Evolutionary conservation across 2,797 vertebrate genomes (phyloP), one percentile per base, ranked within the genome.

Genomic region (Labroides dimidiatus): DNA sequence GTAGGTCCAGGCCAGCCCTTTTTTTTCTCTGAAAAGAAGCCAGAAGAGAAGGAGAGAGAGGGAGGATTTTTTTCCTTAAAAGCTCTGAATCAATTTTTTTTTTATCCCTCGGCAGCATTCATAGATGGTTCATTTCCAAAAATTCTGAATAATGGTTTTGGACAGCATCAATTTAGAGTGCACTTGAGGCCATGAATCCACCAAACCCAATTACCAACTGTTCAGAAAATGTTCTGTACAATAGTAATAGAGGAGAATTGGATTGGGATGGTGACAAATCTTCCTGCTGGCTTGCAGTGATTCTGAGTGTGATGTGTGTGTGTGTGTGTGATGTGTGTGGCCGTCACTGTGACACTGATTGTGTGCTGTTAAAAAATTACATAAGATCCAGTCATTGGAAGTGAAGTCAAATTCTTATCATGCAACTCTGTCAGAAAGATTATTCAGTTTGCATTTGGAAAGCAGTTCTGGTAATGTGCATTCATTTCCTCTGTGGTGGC

Each of bases 131-230:
- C 74, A 84, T 82, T 89, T 84, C 69, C 67, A 78, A 58, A 78
- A 66, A 80, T 81, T 86, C 50, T 64, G 63, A 90, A 77, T 84
- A 85, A 86, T 86, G 70, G 78, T 69, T 78, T 79, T 81, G 77
- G 84, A 85, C 82, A 56, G 78, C 60, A 66, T 77, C 77, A 75
- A 72, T 70, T 77, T 67, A 87, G 72, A 85, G 63, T 43, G 33
- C 63, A 77, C 75, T 59, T 56, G 68, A 78, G 81, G 78, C 75
- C 64, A 76, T 12, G 56, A 78, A 57, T 47, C 69, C 55, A 82
- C 73, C 68, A 82, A 84, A 88, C 81, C 82, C 73, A 82, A 84
- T 86, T 82, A 88, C 72, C 71, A 77, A 78, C 74, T 87, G 78
- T 71, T 73, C 72, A 61, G 63, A 78, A 75, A 73, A 70, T 72